Conservation (phyloP, 1,140 invertebrate species). For the Delia radicum region DNA sequence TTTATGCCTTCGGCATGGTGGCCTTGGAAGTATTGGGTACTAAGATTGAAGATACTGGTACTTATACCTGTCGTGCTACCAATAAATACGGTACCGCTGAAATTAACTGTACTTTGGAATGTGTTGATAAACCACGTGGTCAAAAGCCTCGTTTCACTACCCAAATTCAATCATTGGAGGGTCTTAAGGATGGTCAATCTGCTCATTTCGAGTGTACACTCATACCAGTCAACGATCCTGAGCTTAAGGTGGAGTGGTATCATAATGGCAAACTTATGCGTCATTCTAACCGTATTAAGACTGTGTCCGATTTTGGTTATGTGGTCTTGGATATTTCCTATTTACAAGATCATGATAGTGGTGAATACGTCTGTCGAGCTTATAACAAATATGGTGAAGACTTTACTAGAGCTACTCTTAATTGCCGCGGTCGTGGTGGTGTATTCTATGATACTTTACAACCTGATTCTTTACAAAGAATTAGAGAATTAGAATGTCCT, state of each 20-base stretch:
- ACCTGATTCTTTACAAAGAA: constrained; percentile 88
- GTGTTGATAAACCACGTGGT: constrained; percentile 79
- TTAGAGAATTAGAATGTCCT: constrained; percentile 81
- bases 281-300: constrained; percentile 89
- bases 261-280: constrained; percentile 85
- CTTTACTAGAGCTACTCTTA: constrained; percentile 78
- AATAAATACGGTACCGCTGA: constrained; percentile 87
- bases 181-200: constrained; percentile 86
- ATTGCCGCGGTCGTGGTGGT: constrained; percentile 80
- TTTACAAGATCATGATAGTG: constrained; percentile 89
- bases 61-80: constrained; percentile 82
- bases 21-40: constrained; percentile 89
- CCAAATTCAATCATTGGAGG: constrained; percentile 80
- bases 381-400: constrained; percentile 90
- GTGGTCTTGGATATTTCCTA: constrained; percentile 94
- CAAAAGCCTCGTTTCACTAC: constrained; percentile 86
- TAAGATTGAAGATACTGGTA: constrained; percentile 84
- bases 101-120: constrained; percentile 80
- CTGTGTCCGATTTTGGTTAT: constrained; percentile 94
- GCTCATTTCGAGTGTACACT: constrained; percentile 92
- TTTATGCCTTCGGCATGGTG: constrained; percentile 94
- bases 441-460: constrained; percentile 93
- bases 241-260: constrained; percentile 95
- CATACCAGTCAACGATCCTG: constrained; percentile 87
- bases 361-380: constrained; percentile 88